Conservation (phyloP, 1,140 invertebrate genomes). For the Euglossa dilemma region DNA sequence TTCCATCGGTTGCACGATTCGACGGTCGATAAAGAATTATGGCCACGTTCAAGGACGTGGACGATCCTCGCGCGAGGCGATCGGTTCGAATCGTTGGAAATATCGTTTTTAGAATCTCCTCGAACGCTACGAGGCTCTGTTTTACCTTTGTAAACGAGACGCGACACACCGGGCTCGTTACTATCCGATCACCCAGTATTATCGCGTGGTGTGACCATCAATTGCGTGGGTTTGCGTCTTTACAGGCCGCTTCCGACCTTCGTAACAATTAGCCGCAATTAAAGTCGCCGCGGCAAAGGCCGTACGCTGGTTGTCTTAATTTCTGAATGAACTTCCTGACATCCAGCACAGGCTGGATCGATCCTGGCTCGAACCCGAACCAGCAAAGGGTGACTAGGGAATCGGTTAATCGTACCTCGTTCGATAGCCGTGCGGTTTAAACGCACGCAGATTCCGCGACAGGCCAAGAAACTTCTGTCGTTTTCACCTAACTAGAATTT, state of each 20-base stretch:
- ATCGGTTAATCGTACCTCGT: not conserved
- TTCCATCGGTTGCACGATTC: not conserved
- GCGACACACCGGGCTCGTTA: conserved; percentile 10
- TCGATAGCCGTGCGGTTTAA: not conserved
- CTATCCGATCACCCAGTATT: conserved; percentile 66
- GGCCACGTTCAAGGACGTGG: not conserved
- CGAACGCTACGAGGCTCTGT: not conserved
- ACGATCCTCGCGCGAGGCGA: not conserved
- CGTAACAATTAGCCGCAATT: conserved; percentile 79
- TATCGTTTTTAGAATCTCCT: not conserved
- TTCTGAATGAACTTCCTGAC: conserved; percentile 68
- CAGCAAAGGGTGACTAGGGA: not conserved
- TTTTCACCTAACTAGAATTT: not conserved
- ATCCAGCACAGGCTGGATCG: conserved; percentile 38
- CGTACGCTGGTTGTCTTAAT: conserved; percentile 71
- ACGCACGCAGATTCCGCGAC: not conserved
- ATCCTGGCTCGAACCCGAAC: conserved; percentile 1
- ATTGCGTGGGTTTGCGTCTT: conserved; percentile 75
- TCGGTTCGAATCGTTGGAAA: not conserved
- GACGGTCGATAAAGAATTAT: conserved; percentile 45
- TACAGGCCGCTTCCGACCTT: conserved; percentile 78
- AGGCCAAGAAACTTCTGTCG: not conserved
- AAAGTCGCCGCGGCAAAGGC: conserved; percentile 74
- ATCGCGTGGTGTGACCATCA: conserved; percentile 73
- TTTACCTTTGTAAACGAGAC: not conserved